Conservation (phyloP, 2,888 invertebrate species). For the Toxonevra muliebris region DNA sequence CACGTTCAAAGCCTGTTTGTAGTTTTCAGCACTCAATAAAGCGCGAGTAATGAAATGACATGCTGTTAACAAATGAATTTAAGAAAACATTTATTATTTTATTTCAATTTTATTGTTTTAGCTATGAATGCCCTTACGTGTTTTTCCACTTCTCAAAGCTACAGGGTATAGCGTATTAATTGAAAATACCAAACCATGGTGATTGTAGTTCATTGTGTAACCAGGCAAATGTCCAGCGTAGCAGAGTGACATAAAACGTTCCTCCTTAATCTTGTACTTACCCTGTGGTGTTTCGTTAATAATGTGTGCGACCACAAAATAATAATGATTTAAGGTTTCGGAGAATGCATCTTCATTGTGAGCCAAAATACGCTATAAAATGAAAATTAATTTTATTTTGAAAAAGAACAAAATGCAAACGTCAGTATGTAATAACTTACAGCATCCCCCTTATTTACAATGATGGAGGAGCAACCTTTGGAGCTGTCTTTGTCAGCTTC, state of each 20-base stretch:
- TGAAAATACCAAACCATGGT: conserved; percentile 82
- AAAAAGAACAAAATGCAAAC: not conserved
- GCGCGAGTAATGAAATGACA: conserved; percentile 84
- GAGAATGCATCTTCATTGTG: conserved; percentile 87
- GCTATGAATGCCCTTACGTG: conserved; percentile 72
- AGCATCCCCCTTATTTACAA: conserved; percentile 73
- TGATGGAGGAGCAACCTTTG: conserved; percentile 81
- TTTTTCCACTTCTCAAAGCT: conserved; percentile 75
- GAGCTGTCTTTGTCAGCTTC: conserved; percentile 64
- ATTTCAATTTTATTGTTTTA: not conserved
- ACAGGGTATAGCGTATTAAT: conserved; percentile 85
- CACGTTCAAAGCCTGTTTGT: conserved; percentile 75
- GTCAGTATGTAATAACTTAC: conserved; percentile 65
- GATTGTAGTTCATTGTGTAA: conserved; percentile 89
- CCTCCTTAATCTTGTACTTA: conserved; percentile 74
- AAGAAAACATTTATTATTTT: too few species aligned
- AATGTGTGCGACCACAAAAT: conserved; percentile 83
- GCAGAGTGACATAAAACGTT: conserved; percentile 80
- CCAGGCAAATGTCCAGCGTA: conserved; percentile 90
- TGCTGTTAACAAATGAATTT: conserved; percentile 67
- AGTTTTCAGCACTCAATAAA: conserved; percentile 75
- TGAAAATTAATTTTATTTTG: not conserved
- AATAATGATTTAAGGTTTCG: conserved; percentile 82
- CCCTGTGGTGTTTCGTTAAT: conserved; percentile 74
- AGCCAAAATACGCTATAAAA: conserved; percentile 75